These are phyloP conservation scores for Asobara japonica DNA, from an alignment of 1,140 invertebrate genomes.

Conservation along the genomic window DNA sequence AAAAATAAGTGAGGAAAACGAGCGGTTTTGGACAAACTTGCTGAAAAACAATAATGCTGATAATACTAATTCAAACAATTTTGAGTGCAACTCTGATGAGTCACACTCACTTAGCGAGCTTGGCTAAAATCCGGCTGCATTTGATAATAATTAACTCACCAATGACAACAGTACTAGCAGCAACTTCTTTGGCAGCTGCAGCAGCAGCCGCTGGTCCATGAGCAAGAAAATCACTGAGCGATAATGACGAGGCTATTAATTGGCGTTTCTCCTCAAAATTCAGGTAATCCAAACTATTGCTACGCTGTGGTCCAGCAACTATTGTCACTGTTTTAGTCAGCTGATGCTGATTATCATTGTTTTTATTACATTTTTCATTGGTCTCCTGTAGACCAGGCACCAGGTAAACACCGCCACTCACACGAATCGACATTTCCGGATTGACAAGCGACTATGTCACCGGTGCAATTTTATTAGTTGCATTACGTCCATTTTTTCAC, in stretches of 20 bases:
- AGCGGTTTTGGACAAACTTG: no score
- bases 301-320: constrained; percentile 74
- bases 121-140: no score
- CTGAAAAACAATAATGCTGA: no score
- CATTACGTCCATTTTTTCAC: background rate
- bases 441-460: background rate
- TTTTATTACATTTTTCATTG: constrained; percentile 48
- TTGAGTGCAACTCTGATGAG: no score
- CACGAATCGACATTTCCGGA: constrained; percentile 61
- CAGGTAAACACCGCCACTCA: constrained; percentile 62
- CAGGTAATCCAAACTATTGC: constrained; percentile 87
- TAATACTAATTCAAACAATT: no score
- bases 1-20: no score
- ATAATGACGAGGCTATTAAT: constrained; percentile 86
- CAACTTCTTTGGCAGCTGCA: constrained; percentile 69
- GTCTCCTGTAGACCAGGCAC: constrained; percentile 50
- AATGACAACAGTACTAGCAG: constrained; percentile 67
- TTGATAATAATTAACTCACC: constrained; percentile 60
- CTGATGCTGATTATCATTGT: constrained; percentile 54
- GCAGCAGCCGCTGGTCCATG: constrained; percentile 73
- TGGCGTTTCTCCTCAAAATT: constrained; percentile 92
- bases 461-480: background rate
- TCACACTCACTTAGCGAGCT: no score
- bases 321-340: constrained; percentile 72
- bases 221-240: constrained; percentile 84